Evolutionary conservation across 2,888 invertebrate genomes (phyloP).

Genomic region (Cloeon dipterum): DNA sequence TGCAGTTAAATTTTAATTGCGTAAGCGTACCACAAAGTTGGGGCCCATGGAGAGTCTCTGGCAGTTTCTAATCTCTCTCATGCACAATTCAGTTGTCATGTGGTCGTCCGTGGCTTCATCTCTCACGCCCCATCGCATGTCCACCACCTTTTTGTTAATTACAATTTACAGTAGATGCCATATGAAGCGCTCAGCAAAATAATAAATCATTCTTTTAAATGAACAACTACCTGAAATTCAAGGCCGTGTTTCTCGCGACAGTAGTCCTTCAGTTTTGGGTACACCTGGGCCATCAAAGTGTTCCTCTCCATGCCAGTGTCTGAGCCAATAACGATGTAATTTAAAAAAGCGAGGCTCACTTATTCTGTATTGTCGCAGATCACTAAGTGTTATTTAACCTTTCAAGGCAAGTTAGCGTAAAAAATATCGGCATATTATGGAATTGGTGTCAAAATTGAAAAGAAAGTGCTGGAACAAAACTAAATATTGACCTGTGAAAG

Average conservation of each 20-base stretch:
- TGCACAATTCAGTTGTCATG: constrained; percentile 95
- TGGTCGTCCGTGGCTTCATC: constrained; percentile 98
- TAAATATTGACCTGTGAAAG: constrained; percentile 98
- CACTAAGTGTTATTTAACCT: no score
- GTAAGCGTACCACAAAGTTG: constrained; percentile 61
- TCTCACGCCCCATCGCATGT: constrained; percentile 96
- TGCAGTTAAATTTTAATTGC: not conserved
- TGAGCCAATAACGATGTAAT: no score
- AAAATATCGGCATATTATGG: no score
- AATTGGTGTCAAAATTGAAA: no score
- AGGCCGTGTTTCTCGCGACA: constrained; percentile 92
- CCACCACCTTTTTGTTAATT: constrained; percentile 50
- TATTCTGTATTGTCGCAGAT: no score
- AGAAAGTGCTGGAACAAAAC: no score
- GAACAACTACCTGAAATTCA: constrained; percentile 69
- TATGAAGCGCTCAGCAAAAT: not conserved
- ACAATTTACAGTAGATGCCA: not conserved
- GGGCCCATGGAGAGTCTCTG: constrained; percentile 94
- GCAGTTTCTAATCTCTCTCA: constrained; percentile 95
- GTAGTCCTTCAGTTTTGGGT: constrained; percentile 89
- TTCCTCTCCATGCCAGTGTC: constrained; percentile 96
- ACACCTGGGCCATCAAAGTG: constrained; percentile 93
- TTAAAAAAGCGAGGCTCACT: no score
- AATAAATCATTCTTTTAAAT: not conserved
- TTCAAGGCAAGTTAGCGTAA: no score